Conservation (phyloP, 2,113 vertebrate genomes). For the Holacanthus passer region DNA sequence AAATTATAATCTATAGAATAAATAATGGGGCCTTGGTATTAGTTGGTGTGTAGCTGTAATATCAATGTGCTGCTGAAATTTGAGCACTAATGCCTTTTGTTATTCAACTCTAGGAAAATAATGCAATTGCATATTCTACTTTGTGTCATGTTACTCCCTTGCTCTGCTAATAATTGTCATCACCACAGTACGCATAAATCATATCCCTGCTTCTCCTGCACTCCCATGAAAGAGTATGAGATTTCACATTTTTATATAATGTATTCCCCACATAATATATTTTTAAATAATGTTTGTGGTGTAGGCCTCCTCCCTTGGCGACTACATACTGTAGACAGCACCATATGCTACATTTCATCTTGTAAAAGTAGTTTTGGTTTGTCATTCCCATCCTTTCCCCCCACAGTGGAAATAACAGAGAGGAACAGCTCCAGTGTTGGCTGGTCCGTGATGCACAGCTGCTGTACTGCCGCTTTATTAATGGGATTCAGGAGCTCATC, state of each 20-base stretch:
- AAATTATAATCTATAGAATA: not conserved
- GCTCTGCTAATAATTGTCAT: constrained; percentile 29
- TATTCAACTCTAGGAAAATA: constrained; percentile 18
- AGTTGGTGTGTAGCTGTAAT: constrained; percentile 21
- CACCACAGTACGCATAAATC: constrained; percentile 17
- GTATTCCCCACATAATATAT: constrained; percentile 47
- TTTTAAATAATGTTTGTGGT: constrained; percentile 33
- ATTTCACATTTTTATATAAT: constrained; percentile 35
- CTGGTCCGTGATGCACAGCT: constrained; percentile 60
- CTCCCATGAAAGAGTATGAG: not conserved
- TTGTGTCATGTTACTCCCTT: constrained; percentile 38
- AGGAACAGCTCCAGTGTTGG: constrained; percentile 39
- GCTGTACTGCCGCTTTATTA: constrained; percentile 74
- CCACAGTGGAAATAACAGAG: constrained; percentile 41
- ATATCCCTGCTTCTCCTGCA: not conserved
- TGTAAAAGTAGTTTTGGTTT: constrained; percentile 47
- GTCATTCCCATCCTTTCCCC: constrained; percentile 28
- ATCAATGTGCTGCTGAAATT: constrained; percentile 6
- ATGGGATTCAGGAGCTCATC: constrained; percentile 82
- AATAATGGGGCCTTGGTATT: constrained; percentile 15
- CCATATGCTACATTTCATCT: constrained; percentile 41
- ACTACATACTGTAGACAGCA: constrained; percentile 8
- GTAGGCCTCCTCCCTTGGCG: not conserved
- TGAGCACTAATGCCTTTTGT: constrained; percentile 10
- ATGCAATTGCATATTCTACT: constrained; percentile 29